Percentiles rank a stretch among this genome's conserved stretches.
Evolutionary conservation across 2,113 vertebrate species (phyloP).

Genomic region (Pimephales promelas): DNA sequence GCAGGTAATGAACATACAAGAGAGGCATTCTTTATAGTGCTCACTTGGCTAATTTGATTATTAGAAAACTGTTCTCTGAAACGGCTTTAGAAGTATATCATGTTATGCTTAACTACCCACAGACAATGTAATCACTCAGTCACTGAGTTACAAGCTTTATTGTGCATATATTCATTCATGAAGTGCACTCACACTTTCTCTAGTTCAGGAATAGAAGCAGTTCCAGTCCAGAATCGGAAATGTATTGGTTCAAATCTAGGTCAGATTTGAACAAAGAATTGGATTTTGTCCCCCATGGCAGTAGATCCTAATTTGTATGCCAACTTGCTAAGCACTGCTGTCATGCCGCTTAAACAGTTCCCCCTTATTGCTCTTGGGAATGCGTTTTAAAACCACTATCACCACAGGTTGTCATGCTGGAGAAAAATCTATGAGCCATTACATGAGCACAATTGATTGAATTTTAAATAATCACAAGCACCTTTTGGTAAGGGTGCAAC

Average conservation of each 20-base stretch:
- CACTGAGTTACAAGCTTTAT: no score
- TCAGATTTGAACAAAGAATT: not conserved
- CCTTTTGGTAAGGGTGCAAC: not conserved
- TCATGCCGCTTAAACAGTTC: not conserved
- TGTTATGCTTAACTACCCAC: no score
- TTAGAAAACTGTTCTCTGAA: not conserved
- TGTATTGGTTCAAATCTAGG: not conserved
- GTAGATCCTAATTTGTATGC: not conserved
- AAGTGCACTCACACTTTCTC: not conserved
- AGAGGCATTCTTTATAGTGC: not conserved
- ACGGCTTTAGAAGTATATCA: not conserved
- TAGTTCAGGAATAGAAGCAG: not conserved
- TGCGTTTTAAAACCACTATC: not conserved
- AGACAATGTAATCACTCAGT: no score
- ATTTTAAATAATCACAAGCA: not conserved
- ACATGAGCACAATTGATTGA: not conserved
- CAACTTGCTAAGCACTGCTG: not conserved
- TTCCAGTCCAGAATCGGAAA: not conserved
- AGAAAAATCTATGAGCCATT: not conserved
- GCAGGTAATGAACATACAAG: not conserved
- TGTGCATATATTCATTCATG: not conserved
- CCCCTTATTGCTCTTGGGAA: not conserved
- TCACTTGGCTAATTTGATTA: not conserved
- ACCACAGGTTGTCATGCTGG: not conserved
- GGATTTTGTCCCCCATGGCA: not conserved